Conservation (phyloP, 2,113 vertebrate species). For the Poeciliopsis prolifica region DNA sequence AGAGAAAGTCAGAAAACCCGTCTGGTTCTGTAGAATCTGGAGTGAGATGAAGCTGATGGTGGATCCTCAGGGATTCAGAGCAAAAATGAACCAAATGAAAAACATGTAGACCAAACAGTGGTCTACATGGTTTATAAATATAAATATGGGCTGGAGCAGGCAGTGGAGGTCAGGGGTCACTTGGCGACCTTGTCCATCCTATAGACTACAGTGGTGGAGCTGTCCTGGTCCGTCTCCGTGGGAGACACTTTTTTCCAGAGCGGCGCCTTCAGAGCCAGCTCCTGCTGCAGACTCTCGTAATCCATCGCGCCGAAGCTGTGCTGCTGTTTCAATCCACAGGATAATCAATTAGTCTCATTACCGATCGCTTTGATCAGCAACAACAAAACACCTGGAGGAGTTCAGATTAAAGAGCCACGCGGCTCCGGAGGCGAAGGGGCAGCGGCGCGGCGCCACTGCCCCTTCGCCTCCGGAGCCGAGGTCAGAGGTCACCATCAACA, state of each 20-base stretch:
- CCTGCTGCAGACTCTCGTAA: conserved; percentile 98
- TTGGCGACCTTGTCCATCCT: conserved; percentile 92
- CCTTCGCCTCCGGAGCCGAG: too few relatives aligned
- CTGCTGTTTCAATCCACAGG: conserved; percentile 96
- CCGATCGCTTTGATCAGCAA: neutral
- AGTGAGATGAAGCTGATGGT: neutral
- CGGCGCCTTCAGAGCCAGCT: conserved; percentile 97
- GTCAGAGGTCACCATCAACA: neutral
- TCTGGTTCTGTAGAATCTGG: neutral
- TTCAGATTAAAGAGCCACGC: neutral
- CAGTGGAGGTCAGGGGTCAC: conserved; percentile 51
- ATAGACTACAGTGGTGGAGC: conserved; percentile 98
- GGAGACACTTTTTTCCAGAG: conserved; percentile 97
- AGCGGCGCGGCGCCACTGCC: too few relatives aligned
- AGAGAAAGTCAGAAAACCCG: neutral
- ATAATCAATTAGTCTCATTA: conserved; percentile 89
- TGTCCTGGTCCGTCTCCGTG: conserved; percentile 92
- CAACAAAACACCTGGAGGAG: too few relatives aligned
- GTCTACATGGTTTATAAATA: conserved; percentile 45
- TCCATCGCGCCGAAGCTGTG: conserved; percentile 92
- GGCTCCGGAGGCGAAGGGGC: too few relatives aligned
- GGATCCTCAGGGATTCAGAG: too few relatives aligned
- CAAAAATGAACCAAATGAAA: conserved; percentile 7
- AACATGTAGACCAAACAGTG: conserved; percentile 77
- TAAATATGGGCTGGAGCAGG: conserved; percentile 44